Base-by-base conservation (phyloP, 2,797 vertebrate species). In the Brotula barbata region DNA sequence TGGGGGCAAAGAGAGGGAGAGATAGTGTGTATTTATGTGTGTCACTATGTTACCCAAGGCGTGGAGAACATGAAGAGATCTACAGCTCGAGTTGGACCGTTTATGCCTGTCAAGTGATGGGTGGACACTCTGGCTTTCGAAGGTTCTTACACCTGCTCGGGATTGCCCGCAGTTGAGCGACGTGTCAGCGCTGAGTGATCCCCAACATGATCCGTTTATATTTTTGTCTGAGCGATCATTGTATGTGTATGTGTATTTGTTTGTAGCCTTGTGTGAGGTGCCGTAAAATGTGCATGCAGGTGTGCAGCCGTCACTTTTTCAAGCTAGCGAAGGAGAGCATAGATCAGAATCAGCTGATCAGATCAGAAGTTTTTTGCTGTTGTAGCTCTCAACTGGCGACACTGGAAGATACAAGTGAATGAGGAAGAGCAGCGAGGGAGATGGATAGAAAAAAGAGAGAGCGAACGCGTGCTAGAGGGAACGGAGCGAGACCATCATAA, bases 21-120 rank as follows among this genome's bases (percentile, higher is more conserved):
- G 56, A 48, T 19, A n/a, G 14, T 39, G 15, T 41, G 42, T 25
- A 10, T 39, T 39, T 36, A 10, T 66, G 68, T 66, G 54, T 66
- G 70, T 70, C 67, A 61, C 61, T 56, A 53, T 81, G 80, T 82
- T 79, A 84, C 80, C 78, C 64, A 72, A 25, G 67, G 81, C 68
- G 17, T 61, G 51, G 39, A 59, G 60, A 77, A 75, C 84, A 89
- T 88, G 80, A 80, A 88, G 85, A 85, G 58, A 73, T 82, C 71
- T 75, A 65, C 73, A 71, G 68, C 72, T 68, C 19, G 67, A 85
- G 68, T 69, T 77, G 73, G 70, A 71, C 75, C 75, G 22, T 82
- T 88, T 85, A 86, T 81, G 70, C 83, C 73, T 75, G 80, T 73
- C 81, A 79, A 79, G 58, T 72, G 73, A 80, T 75, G 73, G 63